phyloP scores from a whole-genome alignment of 2,888 invertebrate genomes.

The Netelia melanura region DNA sequence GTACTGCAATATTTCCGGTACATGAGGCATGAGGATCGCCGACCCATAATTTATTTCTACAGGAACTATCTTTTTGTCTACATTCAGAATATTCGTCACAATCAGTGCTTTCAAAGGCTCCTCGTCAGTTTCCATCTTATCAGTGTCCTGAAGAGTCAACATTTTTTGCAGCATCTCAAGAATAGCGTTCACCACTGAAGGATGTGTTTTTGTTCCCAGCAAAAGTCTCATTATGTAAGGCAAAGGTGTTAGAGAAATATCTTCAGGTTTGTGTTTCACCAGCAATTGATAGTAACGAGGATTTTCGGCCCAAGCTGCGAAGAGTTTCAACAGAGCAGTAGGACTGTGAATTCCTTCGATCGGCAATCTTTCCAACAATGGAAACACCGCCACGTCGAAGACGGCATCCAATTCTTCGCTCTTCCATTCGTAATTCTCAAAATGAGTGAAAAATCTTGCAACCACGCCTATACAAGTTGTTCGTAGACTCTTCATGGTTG shows the following conservation, averaged over 20 bases:
- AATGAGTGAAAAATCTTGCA: slow-evolving; percentile 92
- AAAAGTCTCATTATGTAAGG: slow-evolving; percentile 90
- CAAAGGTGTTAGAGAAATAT: slow-evolving; percentile 87
- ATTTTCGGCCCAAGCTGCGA: slow-evolving; percentile 92
- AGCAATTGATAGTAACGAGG: slow-evolving; percentile 91
- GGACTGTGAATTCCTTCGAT: slow-evolving; percentile 94
- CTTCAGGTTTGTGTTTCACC: slow-evolving; percentile 86
- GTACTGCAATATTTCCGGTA: slow-evolving; percentile 89
- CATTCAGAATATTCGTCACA: slow-evolving; percentile 73
- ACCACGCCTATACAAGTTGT: slow-evolving; percentile 88
- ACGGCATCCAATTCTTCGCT: slow-evolving; percentile 90
- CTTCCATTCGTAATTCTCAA: slow-evolving; percentile 91
- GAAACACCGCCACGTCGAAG: slow-evolving; percentile 93
- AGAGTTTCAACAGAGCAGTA: slow-evolving; percentile 92
- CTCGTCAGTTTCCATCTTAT: slow-evolving; percentile 81
- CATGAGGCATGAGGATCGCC: slow-evolving; percentile 90
- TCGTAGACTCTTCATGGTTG: slow-evolving; percentile 89
- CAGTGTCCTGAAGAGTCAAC: slow-evolving; percentile 88
- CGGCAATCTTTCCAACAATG: slow-evolving; percentile 90
- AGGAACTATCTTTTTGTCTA: slow-evolving; percentile 73
- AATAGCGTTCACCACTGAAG: slow-evolving; percentile 89
- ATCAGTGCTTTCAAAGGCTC: slow-evolving; percentile 70
- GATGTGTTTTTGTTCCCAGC: slow-evolving; percentile 89
- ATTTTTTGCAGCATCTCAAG: slow-evolving; percentile 92
- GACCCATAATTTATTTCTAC: slow-evolving; percentile 90